Evolutionary conservation across 2,888 invertebrate species (phyloP), one percentile per base, ranked within the genome.

Genomic region (Pecten maximus): DNA sequence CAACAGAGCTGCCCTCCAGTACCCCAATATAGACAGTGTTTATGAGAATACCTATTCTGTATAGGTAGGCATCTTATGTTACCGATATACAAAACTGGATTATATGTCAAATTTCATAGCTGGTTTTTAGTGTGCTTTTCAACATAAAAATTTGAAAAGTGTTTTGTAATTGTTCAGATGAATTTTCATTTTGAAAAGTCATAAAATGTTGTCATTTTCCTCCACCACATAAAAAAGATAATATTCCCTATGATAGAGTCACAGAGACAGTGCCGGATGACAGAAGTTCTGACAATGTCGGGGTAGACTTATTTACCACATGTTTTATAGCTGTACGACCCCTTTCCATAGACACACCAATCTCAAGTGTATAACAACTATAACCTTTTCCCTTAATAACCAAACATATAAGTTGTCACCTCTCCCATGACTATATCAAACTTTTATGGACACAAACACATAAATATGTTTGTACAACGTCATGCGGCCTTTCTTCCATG

Each of bases 371-470:
- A 54, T 19, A 19, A 54, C 35, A 74, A 74, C 74, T n/a, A 60
- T 2, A 23, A 60, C 60, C 23, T 60, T 74, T 74, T 28, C 35
- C 35, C 74, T 74, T 35, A 74, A 12, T 35, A 74, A 28, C 23
- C 35, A 15, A 74, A 74, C 12, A 35, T 74, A 28, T 10, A 74
- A 74, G 35, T 6, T 35, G 74, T 74, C 35, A 6, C 35, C 35
- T 74, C 74, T 74, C 74, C 74, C 60, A 60, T 60, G 60, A 60
- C 60, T 23, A 60, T 60, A 60, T 60, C 60, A 60, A 60, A 60
- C n/a, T 60, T 60, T 60, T 60, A 60, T 60, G 60, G 60, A 60
- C 60, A 60, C n/a, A 60, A 60, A 60, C n/a, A 60, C 60, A 60
- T 60, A 60, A 60, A 60, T 44, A 12, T 60, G 60, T 4, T 23